Percentiles rank a stretch among this genome's conserved stretches.
Conservation (phyloP, 2,113 vertebrate species). For the Oceanodroma tethys region DNA sequence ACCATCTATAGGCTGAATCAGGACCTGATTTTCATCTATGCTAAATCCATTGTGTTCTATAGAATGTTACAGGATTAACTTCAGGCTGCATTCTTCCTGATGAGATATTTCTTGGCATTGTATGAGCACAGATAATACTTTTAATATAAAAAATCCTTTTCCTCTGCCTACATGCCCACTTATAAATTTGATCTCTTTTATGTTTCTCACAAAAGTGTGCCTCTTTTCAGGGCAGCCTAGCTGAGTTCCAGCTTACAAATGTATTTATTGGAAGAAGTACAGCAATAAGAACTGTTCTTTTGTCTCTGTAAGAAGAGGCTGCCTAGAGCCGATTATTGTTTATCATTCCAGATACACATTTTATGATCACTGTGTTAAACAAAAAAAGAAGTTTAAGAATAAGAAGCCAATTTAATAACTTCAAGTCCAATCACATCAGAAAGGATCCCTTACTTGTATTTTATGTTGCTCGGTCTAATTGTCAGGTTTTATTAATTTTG, state of each 20-base stretch:
- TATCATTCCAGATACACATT: conserved; percentile 38
- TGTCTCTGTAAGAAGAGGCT: conserved; percentile 28
- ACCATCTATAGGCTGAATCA: not conserved
- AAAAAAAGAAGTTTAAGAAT: not conserved
- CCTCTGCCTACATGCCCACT: not conserved
- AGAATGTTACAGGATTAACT: not conserved
- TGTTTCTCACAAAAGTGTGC: not conserved
- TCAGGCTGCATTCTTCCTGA: not conserved
- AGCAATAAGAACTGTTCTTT: conserved; percentile 41
- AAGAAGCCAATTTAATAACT: conserved; percentile 24
- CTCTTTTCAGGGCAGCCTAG: not conserved
- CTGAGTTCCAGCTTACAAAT: not conserved
- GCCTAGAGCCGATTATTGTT: conserved; percentile 36
- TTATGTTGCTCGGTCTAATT: conserved; percentile 6
- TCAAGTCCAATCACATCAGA: not conserved
- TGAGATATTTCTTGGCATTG: not conserved
- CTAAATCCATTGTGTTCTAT: not conserved
- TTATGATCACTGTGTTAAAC: conserved; percentile 27
- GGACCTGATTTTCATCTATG: not conserved
- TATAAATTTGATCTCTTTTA: not conserved
- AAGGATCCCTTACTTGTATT: not conserved
- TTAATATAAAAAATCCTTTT: not conserved
- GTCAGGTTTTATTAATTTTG: conserved; percentile 53
- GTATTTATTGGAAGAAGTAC: conserved; percentile 35
- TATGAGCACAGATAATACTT: not conserved